Percentiles rank a stretch among this genome's conserved stretches.
Conservation (phyloP, 2,113 vertebrate genomes). For the Oryzias celebensis region DNA sequence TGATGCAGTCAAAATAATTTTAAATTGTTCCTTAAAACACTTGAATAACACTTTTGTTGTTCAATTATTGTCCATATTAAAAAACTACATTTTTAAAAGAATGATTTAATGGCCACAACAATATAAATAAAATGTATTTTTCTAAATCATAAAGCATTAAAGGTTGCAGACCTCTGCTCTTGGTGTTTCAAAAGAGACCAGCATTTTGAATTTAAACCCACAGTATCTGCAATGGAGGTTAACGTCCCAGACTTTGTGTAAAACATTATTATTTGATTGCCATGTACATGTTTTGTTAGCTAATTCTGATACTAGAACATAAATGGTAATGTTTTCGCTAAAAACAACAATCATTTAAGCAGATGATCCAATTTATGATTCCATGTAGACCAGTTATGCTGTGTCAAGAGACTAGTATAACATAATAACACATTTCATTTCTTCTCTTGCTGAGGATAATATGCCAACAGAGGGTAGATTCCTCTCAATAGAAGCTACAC, state of each 20-base stretch:
- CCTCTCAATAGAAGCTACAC: conserved; percentile 24
- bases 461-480: conserved; percentile 40
- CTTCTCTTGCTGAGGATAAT: conserved; percentile 33
- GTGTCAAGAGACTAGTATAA: conserved; percentile 28
- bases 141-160: too few relatives aligned
- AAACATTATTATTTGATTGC: conserved; percentile 13
- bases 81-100: too few relatives aligned
- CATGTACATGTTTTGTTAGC: conserved; percentile 21
- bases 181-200: conserved; percentile 42
- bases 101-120: too few relatives aligned
- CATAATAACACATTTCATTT: conserved; percentile 41
- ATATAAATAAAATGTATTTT: too few relatives aligned
- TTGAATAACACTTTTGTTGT: too few relatives aligned
- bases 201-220: neutral
- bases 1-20: too few relatives aligned
- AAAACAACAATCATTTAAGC: conserved; percentile 42
- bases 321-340: conserved; percentile 15
- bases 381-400: conserved; percentile 31
- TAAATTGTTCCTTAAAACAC: too few relatives aligned
- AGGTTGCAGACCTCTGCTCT: too few relatives aligned
- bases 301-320: conserved; percentile 18
- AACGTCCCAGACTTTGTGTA: conserved; percentile 16
- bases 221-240: conserved; percentile 12
- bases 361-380: conserved; percentile 43
- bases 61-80: too few relatives aligned